Percentiles rank a stretch among this genome's conserved stretches.
Conservation (phyloP, 2,888 invertebrate genomes). For the Agrenia bidenticulata region DNA sequence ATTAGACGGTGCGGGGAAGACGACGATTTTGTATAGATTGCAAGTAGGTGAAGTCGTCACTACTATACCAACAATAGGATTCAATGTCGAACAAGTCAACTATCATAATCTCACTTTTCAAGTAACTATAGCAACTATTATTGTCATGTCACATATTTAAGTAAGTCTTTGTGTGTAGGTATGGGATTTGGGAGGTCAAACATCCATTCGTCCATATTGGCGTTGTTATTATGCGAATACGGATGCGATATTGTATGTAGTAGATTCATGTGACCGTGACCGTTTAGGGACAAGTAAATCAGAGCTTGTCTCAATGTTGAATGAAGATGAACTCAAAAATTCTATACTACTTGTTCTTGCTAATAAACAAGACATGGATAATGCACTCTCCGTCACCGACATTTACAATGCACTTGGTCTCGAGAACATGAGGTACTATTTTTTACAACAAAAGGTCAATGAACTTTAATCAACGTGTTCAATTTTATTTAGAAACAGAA, state of each 20-base stretch:
- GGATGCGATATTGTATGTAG: conserved; percentile 99
- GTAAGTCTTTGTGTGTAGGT: conserved; percentile 15
- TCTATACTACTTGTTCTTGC: conserved; percentile 95
- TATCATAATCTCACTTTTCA: conserved; percentile 99
- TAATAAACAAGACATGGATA: conserved; percentile 99
- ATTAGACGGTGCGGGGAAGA: conserved; percentile 98
- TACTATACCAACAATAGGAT: conserved; percentile 97
- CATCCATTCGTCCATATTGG: conserved; percentile 86
- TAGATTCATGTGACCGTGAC: conserved; percentile 98
- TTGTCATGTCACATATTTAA: background rate
- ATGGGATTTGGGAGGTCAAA: conserved; percentile 41
- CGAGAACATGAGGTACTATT: conserved; percentile 61
- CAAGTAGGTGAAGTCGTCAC: conserved; percentile 98
- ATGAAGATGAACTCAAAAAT: conserved; percentile 96
- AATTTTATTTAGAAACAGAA: conserved; percentile 73
- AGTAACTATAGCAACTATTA: conserved; percentile 59
- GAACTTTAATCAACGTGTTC: conserved; percentile 1
- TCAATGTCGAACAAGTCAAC: conserved; percentile 98
- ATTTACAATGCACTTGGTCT: conserved; percentile 91
- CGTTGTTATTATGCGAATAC: conserved; percentile 99
- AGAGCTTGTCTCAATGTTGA: conserved; percentile 66
- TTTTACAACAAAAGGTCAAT: too few species aligned
- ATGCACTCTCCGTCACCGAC: conserved; percentile 94
- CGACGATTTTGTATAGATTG: conserved; percentile 93
- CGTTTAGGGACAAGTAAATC: conserved; percentile 99